Percentiles rank a stretch among this genome's conserved stretches.
phyloP scores from a whole-genome alignment of 2,797 vertebrate genomes.

The Molossus alvarezi region DNA sequence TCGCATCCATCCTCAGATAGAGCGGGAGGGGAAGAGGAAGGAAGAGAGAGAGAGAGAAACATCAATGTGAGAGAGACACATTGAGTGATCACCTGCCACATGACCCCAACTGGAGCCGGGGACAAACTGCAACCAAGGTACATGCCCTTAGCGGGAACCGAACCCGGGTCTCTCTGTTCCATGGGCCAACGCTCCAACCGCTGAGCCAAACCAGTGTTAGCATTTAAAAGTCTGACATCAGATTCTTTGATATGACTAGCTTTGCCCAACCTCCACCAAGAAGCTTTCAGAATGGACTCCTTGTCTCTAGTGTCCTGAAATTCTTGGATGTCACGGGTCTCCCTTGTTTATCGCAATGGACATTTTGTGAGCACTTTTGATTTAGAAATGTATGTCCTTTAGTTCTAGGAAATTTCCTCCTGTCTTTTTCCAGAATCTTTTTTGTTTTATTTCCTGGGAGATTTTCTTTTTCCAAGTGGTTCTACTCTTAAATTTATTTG shows the following conservation, averaged over 20 bases:
- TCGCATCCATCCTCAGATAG: too few relatives aligned
- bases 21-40: too few relatives aligned
- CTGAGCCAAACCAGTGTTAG: neutral
- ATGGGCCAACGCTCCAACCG: too few relatives aligned
- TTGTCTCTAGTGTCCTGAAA: neutral
- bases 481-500: conserved; percentile 20
- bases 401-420: neutral
- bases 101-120: too few relatives aligned
- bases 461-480: neutral
- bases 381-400: neutral
- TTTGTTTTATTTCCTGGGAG: conserved; percentile 14
- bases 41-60: too few relatives aligned
- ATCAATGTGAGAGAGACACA: too few relatives aligned
- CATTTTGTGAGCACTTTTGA: conserved; percentile 24
- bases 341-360: neutral
- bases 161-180: too few relatives aligned
- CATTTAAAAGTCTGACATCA: neutral
- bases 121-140: too few relatives aligned
- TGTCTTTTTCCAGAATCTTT: neutral
- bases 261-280: neutral
- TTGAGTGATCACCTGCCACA: too few relatives aligned
- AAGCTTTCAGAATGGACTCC: neutral
- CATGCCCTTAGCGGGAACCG: too few relatives aligned
- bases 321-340: neutral
- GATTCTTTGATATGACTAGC: neutral